Evolutionary conservation across 2,888 invertebrate genomes (phyloP), one percentile per base, ranked within the genome.

Genomic region (Neuroscelio doddi): DNA sequence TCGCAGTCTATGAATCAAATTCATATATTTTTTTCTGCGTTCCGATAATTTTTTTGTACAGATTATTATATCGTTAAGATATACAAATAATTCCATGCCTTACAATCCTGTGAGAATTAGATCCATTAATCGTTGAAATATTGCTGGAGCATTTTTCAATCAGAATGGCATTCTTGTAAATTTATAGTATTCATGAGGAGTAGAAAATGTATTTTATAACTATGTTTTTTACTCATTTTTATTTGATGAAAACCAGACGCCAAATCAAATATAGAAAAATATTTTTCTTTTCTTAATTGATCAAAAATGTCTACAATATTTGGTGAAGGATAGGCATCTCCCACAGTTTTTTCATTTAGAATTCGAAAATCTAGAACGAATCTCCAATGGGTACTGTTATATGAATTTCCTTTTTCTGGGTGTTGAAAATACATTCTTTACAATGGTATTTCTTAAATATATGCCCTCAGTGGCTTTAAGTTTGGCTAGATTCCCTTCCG

Each of bases 161-260:
- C 79, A 79, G 68, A 80, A 78, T 0, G 72, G 69, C 75, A 77
- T 73, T 10, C 68, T 9, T 1, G 15, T 45, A 45, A 58, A 78
- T 21, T 75, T 57, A 17, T 61, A 76, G 34, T 75, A 73, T 1
- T 67, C 69, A 3, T 63, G 16, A 1, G 51, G 38, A 1, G 67
- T 69, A 3, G 62, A 57, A 29, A 73, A 73, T 4, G 72, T 68
- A 1, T 73, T 38, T 71, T 70, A 9, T 57, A 46, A 9, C 38
- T 42, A 24, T 70, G 68, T 10, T 61, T 24, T 9, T 27, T 15
- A 3, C 62, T 49, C n/a, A 77, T 59, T 12, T 49, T 26, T 1
- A 76, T 71, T 38, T 78, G 76, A 36, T 71, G 70, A 45, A 73
- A 78, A 0, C 72, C 77, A n/a, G n/a, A n/a, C n/a, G n/a, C n/a